Conservation (phyloP, 2,888 invertebrate species). For the Odontocerum albicorne region DNA sequence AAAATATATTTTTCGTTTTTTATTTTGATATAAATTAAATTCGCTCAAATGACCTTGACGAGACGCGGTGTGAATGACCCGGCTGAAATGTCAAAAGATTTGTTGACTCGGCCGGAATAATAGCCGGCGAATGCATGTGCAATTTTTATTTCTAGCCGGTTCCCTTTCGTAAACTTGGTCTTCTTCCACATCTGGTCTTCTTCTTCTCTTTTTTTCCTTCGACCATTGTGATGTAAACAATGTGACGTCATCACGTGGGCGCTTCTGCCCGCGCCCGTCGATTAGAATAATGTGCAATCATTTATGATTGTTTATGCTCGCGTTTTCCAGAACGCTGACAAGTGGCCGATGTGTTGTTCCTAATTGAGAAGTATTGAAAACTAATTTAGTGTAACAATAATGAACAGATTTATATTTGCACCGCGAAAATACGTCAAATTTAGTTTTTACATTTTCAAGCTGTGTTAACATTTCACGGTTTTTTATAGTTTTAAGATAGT, state of each 20-base stretch:
- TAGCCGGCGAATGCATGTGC: conserved; percentile 10
- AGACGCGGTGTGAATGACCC: conserved; percentile 28
- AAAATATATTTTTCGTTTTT: conserved; percentile 5
- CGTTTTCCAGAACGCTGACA: no score
- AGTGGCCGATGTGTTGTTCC: no score
- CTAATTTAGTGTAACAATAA: no score
- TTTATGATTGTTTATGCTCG: no score
- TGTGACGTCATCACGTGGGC: not conserved
- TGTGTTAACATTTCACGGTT: no score
- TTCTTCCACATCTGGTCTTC: not conserved
- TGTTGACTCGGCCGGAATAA: conserved; percentile 20
- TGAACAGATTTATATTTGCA: no score
- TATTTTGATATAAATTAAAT: conserved; percentile 17
- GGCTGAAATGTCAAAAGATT: conserved; percentile 32
- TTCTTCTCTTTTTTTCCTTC: not conserved
- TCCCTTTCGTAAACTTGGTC: not conserved
- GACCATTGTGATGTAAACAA: not conserved
- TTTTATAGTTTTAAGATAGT: no score
- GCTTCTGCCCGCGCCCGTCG: no score
- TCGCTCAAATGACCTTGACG: conserved; percentile 25
- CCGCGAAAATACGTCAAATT: no score
- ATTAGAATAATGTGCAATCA: no score
- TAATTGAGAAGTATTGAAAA: no score
- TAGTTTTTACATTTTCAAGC: no score
- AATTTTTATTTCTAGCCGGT: not conserved